phyloP scores from a whole-genome alignment of 2,888 invertebrate genomes.

The Terebella lapidaria region DNA sequence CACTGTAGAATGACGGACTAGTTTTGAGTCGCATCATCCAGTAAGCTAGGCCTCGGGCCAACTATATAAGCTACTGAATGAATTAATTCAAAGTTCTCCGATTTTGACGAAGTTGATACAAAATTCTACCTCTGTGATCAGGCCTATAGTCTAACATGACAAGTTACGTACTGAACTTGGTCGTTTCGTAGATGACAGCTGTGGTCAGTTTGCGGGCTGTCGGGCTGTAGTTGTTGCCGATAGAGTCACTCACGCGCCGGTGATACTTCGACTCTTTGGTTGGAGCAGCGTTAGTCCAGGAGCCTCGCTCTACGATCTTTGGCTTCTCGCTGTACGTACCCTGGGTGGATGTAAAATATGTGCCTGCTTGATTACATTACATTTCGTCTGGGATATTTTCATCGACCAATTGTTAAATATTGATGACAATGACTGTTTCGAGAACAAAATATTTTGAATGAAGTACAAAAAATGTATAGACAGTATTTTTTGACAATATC shows the following conservation, averaged over 20 bases:
- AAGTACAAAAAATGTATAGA: too few relatives aligned
- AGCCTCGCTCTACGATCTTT: conserved; percentile 43
- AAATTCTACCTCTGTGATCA: too few relatives aligned
- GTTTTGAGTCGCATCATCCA: too few relatives aligned
- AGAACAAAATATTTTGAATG: too few relatives aligned
- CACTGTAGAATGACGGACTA: too few relatives aligned
- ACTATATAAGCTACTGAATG: too few relatives aligned
- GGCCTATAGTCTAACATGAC: too few relatives aligned
- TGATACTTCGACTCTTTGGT: conserved; percentile 45
- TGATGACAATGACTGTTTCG: neutral
- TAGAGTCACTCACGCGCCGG: conserved; percentile 47
- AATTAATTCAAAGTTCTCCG: too few relatives aligned
- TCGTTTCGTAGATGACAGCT: conserved; percentile 41
- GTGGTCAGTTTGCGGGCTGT: conserved; percentile 36
- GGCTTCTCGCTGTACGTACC: conserved; percentile 43
- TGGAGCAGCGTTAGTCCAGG: conserved; percentile 48
- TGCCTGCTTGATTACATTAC: neutral
- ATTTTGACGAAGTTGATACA: too few relatives aligned
- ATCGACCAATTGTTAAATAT: neutral
- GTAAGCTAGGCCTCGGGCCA: too few relatives aligned
- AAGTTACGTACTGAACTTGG: conserved; percentile 35
- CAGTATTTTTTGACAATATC: too few relatives aligned
- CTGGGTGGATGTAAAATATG: conserved; percentile 28
- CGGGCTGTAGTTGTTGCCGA: conserved; percentile 52
- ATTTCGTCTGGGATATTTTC: neutral